Percentiles rank a stretch among this genome's conserved stretches.
These are phyloP conservation scores for Colletes collaris DNA, from an alignment of 2,888 invertebrate genomes.

Conservation along the genomic window DNA sequence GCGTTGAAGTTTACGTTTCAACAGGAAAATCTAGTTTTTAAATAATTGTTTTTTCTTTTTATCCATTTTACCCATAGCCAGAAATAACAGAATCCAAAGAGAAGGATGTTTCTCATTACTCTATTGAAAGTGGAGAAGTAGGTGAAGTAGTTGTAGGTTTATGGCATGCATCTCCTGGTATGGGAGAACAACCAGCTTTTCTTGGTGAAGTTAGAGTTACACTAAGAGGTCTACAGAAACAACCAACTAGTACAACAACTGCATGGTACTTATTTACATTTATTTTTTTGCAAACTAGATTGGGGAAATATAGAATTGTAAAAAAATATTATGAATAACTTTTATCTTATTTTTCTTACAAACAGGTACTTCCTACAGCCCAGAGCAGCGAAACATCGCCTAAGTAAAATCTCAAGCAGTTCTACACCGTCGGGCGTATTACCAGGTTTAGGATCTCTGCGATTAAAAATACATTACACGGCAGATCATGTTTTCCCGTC, in stretches of 20 bases:
- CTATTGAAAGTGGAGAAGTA: conserved; percentile 87
- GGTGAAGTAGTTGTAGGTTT: conserved; percentile 92
- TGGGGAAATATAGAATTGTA: not conserved
- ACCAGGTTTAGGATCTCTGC: conserved; percentile 91
- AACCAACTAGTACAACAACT: conserved; percentile 85
- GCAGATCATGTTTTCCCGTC: conserved; percentile 95
- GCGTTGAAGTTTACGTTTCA: not conserved
- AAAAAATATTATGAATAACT: not conserved
- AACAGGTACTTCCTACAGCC: conserved; percentile 92
- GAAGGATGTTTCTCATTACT: conserved; percentile 80
- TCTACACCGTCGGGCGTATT: conserved; percentile 91
- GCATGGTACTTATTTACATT: conserved; percentile 87
- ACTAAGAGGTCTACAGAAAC: conserved; percentile 88
- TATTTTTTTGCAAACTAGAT: not conserved
- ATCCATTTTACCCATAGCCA: conserved; percentile 65
- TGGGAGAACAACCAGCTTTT: conserved; percentile 92
- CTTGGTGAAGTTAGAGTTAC: conserved; percentile 94
- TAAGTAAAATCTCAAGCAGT: conserved; percentile 84
- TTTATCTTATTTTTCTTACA: conserved; percentile 42
- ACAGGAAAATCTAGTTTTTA: not conserved
- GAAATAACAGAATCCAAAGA: conserved; percentile 79
- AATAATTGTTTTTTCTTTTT: not conserved
- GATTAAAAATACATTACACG: conserved; percentile 94
- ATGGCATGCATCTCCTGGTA: conserved; percentile 93
- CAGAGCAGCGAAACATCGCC: conserved; percentile 86